Conservation (phyloP, 2,797 vertebrate genomes). For the Gallinago stenura region DNA sequence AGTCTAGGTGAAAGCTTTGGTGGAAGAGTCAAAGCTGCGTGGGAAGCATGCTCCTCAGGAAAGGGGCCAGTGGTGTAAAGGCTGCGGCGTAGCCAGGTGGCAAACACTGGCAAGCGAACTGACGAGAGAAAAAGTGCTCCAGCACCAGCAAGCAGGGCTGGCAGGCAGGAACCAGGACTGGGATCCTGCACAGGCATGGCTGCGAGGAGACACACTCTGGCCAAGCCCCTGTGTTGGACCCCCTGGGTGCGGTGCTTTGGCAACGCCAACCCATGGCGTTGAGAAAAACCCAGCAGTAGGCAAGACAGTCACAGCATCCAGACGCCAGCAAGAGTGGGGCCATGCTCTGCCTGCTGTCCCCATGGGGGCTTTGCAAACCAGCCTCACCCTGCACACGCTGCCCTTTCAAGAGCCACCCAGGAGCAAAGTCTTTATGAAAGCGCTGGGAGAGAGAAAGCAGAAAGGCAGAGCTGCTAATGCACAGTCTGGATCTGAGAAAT, state of each 20-base stretch:
- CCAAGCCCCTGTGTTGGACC: not conserved
- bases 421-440: not conserved
- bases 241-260: not conserved
- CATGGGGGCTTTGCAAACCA: not conserved
- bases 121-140: not conserved
- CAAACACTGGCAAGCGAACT: not conserved
- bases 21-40: slow-evolving; percentile 23
- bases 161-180: accelerated
- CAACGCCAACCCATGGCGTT: not conserved
- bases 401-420: accelerated
- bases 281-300: not conserved
- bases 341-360: not conserved
- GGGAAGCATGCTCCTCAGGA: slow-evolving; percentile 31
- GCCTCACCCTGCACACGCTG: accelerated
- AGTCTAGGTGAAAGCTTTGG: slow-evolving; percentile 46
- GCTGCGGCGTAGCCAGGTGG: not conserved
- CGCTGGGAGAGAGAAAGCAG: not conserved
- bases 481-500: not conserved
- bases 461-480: not conserved
- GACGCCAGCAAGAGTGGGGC: not conserved
- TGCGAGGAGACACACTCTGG: not conserved
- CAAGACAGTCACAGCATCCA: not conserved
- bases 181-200: not conserved
- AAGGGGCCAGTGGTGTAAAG: not conserved
- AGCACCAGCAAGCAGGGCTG: accelerated